These are phyloP conservation scores for Collichthys lucidus DNA, from an alignment of 2,113 vertebrate species.

Conservation along the genomic window DNA sequence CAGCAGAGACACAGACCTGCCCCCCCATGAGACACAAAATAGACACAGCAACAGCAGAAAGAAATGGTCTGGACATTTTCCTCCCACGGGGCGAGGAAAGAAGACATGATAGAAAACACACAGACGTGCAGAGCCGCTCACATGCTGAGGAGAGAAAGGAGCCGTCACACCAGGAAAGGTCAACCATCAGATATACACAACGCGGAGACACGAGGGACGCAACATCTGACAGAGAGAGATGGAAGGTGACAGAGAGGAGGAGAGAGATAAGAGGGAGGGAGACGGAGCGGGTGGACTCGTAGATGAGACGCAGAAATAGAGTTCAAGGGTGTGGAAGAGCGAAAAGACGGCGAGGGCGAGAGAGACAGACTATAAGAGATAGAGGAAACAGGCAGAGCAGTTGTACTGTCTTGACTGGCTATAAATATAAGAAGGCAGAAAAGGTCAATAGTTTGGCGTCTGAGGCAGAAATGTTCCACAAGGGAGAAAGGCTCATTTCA, in stretches of 20 bases:
- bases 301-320: slow-evolving; percentile 73
- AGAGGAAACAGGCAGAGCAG: slow-evolving; percentile 68
- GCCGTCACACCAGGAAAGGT: slow-evolving; percentile 84
- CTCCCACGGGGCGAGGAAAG: slow-evolving; percentile 10
- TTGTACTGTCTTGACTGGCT: slow-evolving; percentile 52
- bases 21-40: slow-evolving; percentile 42
- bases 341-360: slow-evolving; percentile 49
- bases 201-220: slow-evolving; percentile 68
- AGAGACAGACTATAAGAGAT: slow-evolving; percentile 74
- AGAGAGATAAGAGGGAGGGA: slow-evolving; percentile 41
- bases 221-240: slow-evolving; percentile 74
- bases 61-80: slow-evolving; percentile 64
- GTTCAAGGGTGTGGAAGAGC: slow-evolving; percentile 76
- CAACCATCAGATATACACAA: slow-evolving; percentile 83
- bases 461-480: slow-evolving; percentile 71
- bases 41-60: slow-evolving; percentile 65
- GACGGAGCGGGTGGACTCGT: slow-evolving; percentile 33
- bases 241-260: slow-evolving; percentile 65
- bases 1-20: neutral
- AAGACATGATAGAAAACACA: slow-evolving; percentile 66
- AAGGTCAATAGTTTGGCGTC: slow-evolving; percentile 76
- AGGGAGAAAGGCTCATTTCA: slow-evolving; percentile 75
- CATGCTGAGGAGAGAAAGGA: slow-evolving; percentile 80
- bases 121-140: slow-evolving; percentile 40
- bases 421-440: slow-evolving; percentile 79